phyloP scores from a whole-genome alignment of 2,113 vertebrate species.

The Pelecanus crispus region DNA sequence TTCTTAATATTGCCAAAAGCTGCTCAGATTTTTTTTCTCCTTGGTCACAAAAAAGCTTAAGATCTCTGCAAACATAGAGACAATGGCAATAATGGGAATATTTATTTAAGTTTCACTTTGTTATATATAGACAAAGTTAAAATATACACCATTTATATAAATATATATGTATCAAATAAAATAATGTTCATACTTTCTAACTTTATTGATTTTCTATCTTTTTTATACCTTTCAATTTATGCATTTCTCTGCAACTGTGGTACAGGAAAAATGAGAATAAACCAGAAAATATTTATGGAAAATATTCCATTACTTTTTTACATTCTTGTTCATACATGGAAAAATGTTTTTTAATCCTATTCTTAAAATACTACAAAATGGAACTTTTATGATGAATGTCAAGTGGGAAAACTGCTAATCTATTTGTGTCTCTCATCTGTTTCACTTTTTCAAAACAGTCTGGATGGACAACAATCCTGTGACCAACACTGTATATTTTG shows the following conservation, averaged over 20 bases:
- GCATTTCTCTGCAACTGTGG: background rate
- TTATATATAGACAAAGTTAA: background rate
- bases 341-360: background rate
- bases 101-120: background rate
- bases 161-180: background rate
- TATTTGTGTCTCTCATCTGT: background rate
- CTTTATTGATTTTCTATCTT: background rate
- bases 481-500: constrained; percentile 30
- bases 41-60: background rate
- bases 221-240: background rate
- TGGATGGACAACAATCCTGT: background rate
- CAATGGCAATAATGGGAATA: background rate
- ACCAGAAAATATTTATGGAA: background rate
- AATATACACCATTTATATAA: background rate
- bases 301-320: background rate
- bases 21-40: background rate
- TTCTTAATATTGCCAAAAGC: background rate
- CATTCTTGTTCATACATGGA: background rate
- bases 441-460: constrained; percentile 4
- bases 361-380: background rate
- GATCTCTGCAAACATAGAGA: background rate
- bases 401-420: background rate
- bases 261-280: background rate
- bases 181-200: background rate
- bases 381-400: background rate